Percentiles rank a stretch among this genome's conserved stretches.
Evolutionary conservation across 2,113 vertebrate species (phyloP).

Genomic region (Brachypodius melanocephalos): DNA sequence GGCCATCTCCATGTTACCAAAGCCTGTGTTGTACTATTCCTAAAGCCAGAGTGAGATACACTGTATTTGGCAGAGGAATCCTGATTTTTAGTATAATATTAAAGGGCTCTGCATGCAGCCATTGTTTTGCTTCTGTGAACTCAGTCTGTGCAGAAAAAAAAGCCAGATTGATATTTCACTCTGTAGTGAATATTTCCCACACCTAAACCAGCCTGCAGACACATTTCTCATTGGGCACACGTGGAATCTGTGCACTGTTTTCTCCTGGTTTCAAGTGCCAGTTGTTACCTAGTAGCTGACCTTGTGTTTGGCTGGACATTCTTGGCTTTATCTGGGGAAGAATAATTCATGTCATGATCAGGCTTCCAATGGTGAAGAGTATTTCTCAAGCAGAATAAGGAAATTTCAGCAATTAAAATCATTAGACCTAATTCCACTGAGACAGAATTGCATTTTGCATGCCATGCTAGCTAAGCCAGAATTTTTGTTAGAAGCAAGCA

Average conservation of each 20-base stretch:
- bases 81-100: neutral
- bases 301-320: neutral
- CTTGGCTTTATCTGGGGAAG: neutral
- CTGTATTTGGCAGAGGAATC: neutral
- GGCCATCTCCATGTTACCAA: neutral
- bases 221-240: neutral
- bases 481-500: neutral
- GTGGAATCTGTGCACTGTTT: neutral
- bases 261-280: neutral
- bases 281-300: neutral
- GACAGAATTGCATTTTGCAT: neutral
- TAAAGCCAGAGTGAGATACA: neutral
- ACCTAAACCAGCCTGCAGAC: neutral
- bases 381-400: neutral
- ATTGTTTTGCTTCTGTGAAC: neutral
- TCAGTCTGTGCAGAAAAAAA: neutral
- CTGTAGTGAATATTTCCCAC: neutral
- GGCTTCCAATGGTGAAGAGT: neutral
- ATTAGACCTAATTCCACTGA: neutral
- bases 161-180: neutral
- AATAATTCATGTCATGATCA: neutral
- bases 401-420: neutral
- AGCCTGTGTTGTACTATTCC: neutral
- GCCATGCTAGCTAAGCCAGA: neutral
- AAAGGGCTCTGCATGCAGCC: neutral